Evolutionary conservation across 2,888 invertebrate genomes (phyloP).

Genomic region (Aporophyla lueneburgensis): DNA sequence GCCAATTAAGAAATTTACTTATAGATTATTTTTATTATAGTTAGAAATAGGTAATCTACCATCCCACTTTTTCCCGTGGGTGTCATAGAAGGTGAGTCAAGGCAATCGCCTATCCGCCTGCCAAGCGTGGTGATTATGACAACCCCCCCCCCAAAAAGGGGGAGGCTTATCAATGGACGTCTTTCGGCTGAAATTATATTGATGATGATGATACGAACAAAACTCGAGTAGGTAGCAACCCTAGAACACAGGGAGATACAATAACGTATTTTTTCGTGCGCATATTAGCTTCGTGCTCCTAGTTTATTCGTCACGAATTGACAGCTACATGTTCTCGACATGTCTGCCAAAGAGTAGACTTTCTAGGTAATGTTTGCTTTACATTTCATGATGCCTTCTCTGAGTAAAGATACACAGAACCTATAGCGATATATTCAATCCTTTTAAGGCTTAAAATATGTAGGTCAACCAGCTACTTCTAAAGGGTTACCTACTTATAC

Average conservation of each 20-base stretch:
- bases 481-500: no score
- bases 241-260: conserved; percentile 9
- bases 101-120: no score
- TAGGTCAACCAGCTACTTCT: not conserved
- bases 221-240: conserved; percentile 19
- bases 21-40: no score
- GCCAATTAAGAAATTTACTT: no score
- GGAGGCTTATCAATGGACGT: no score
- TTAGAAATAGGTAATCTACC: no score
- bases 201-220: not conserved
- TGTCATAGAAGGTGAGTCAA: no score
- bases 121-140: no score
- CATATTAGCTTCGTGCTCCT: conserved; percentile 22
- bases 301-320: conserved; percentile 50
- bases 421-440: conserved; percentile 4
- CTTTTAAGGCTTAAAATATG: not conserved
- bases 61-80: no score
- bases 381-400: not conserved
- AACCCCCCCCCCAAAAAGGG: no score
- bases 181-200: no score
- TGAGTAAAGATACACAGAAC: not conserved
- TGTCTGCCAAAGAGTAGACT: conserved; percentile 6
- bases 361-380: conserved; percentile 16
- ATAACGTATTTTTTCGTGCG: conserved; percentile 40
- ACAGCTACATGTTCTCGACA: conserved; percentile 26